Conservation (phyloP, 2,113 vertebrate genomes). For the Xiphias gladius region DNA sequence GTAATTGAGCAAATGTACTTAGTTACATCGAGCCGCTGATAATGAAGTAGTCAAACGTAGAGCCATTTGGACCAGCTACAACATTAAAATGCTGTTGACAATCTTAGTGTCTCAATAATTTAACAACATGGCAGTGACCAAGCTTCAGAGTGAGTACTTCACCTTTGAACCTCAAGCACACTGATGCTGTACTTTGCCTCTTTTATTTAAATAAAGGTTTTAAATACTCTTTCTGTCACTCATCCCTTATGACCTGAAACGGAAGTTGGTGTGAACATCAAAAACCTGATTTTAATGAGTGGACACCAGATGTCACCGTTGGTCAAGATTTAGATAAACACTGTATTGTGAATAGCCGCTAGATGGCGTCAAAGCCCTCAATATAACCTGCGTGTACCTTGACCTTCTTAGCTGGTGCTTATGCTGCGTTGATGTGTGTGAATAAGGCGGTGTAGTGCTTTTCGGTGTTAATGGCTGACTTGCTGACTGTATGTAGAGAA, state of each 20-base stretch:
- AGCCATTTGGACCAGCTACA: background rate
- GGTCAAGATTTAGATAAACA: background rate
- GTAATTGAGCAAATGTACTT: too few relatives aligned
- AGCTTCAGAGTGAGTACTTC: background rate
- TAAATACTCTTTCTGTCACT: background rate
- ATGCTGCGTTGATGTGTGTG: background rate
- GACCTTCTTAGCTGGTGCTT: accelerated
- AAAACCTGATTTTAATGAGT: background rate
- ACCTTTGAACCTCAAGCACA: background rate
- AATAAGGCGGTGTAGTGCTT: slow-evolving; percentile 3
- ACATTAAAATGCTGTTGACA: background rate
- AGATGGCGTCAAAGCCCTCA: slow-evolving; percentile 15
- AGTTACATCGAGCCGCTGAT: background rate
- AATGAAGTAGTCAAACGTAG: background rate
- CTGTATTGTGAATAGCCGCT: background rate
- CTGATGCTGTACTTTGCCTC: background rate
- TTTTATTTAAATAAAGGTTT: background rate
- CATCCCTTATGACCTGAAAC: background rate
- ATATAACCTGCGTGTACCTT: background rate
- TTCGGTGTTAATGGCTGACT: background rate
- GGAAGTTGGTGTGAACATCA: background rate
- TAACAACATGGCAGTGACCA: background rate
- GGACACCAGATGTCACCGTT: slow-evolving; percentile 23
- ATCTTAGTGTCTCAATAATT: background rate
- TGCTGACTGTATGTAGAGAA: background rate